Conservation (phyloP, 1,140 invertebrate genomes). For the Diplogasteroides magnus region DNA sequence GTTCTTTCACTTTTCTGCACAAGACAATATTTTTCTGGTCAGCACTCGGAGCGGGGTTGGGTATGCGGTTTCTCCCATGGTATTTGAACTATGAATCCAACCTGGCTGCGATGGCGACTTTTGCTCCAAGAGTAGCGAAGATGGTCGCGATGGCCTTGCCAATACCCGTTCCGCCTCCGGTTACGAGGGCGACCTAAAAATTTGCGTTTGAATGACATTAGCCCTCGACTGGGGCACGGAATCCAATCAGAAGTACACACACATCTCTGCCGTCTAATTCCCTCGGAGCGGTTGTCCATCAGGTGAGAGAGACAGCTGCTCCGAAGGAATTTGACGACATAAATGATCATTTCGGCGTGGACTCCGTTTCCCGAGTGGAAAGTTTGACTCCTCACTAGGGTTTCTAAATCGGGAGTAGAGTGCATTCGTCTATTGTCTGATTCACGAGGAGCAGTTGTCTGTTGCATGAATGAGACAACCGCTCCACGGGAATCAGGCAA, state of each 20-base stretch:
- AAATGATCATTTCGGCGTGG: neutral
- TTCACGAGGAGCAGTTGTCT: neutral
- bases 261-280: neutral
- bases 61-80: no score
- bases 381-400: no score
- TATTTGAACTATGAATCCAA: no score
- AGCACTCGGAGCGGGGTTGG: no score
- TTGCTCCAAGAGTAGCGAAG: conserved; percentile 61
- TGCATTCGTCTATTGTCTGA: no score
- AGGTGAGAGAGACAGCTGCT: neutral
- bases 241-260: neutral
- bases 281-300: neutral
- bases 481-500: no score
- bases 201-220: conserved; percentile 4
- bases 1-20: no score
- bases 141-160: conserved; percentile 62
- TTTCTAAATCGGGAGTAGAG: no score
- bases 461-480: conserved; percentile 2
- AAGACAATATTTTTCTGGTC: no score
- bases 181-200: conserved; percentile 61
- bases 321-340: neutral
- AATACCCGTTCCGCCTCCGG: conserved; percentile 63
- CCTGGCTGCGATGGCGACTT: conserved; percentile 62
- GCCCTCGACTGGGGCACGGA: no score
- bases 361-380: neutral